Evolutionary conservation across 1,140 invertebrate genomes (phyloP), one percentile per base, ranked within the genome.

Genomic region (Dendroctonus ponderosae): DNA sequence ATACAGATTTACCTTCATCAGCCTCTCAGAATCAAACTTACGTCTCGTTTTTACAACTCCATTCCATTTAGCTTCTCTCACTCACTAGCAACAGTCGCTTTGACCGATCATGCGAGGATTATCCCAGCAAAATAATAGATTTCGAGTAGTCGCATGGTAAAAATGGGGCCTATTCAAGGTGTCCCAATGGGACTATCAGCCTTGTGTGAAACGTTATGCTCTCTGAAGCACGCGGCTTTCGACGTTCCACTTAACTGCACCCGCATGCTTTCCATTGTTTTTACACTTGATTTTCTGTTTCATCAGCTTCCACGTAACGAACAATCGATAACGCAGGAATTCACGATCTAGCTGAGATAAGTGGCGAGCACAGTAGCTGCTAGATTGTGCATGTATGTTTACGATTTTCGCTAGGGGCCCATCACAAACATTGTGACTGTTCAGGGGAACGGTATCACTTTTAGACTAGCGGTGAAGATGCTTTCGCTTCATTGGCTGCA

Each of bases 341-440:
- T 68, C 66, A 70, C 72, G 73, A 74, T 74, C 64, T 49, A 61
- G 59, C 51, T 56, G 66, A 71, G 73, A 74, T 74, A 74, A 74
- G 59, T 44, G 41, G 12, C 37, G 46, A 49, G 61, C 60, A 72
- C 69, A 70, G 71, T 70, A 74, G 71, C 71, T 59, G 67, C 43
- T 56, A 70, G 68, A 68, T 72, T 69, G 68, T 71, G 70, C 65
- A 65, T 62, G 60, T 65, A 70, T 74, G 63, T 72, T 74, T 73
- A 72, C 70, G 72, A 68, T 73, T 71, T 73, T 70, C 69, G 15
- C 53, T 42, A 62, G 62, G 62, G 71, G 64, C 26, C 26, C 26
- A 26, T 26, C 26, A 26, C 26, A 26, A 26, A 26, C 26, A 26
- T 26, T 26, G 26, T 3, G 26, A 26, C 26, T 26, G 26, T 26